phyloP scores from a whole-genome alignment of 2,797 vertebrate species.

The Cichlasoma orientale region DNA sequence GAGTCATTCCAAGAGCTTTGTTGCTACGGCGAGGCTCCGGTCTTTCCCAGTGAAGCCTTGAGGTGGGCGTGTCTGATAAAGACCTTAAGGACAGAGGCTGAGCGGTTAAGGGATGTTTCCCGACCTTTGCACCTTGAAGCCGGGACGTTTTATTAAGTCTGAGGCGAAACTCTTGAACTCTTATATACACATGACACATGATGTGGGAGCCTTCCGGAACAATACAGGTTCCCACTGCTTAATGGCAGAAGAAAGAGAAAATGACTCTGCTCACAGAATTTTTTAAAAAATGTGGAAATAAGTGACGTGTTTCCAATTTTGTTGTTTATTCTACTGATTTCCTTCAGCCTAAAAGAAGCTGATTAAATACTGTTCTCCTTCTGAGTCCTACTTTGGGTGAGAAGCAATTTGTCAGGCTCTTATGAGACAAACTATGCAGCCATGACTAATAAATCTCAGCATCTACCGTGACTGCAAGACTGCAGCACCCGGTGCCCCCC shows the following conservation, averaged over 20 bases:
- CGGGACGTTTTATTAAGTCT: conserved; percentile 64
- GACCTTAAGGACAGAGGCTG: conserved; percentile 51
- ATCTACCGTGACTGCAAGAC: conserved; percentile 44
- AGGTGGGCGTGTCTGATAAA: conserved; percentile 60
- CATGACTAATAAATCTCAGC: conserved; percentile 65
- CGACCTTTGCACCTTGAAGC: conserved; percentile 60
- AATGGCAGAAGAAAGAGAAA: conserved; percentile 19
- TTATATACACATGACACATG: conserved; percentile 15
- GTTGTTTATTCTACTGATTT: conserved; percentile 20
- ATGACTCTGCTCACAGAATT: not conserved
- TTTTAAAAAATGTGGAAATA: not conserved
- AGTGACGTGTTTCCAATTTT: not conserved
- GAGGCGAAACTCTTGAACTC: conserved; percentile 48
- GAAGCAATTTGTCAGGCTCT: conserved; percentile 60
- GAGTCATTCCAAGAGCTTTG: conserved; percentile 60
- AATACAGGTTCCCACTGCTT: conserved; percentile 17
- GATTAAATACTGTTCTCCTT: conserved; percentile 23
- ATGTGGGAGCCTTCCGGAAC: conserved; percentile 28
- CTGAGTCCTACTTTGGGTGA: conserved; percentile 35
- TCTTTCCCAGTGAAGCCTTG: conserved; percentile 22
- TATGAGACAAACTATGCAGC: conserved; percentile 49
- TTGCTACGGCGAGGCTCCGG: conserved; percentile 51
- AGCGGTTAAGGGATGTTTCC: conserved; percentile 52
- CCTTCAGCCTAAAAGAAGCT: conserved; percentile 5
- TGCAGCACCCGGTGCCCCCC: conserved; percentile 50